Base-by-base conservation (phyloP, 2,113 vertebrate species). In the Brevimyrus niger region DNA sequence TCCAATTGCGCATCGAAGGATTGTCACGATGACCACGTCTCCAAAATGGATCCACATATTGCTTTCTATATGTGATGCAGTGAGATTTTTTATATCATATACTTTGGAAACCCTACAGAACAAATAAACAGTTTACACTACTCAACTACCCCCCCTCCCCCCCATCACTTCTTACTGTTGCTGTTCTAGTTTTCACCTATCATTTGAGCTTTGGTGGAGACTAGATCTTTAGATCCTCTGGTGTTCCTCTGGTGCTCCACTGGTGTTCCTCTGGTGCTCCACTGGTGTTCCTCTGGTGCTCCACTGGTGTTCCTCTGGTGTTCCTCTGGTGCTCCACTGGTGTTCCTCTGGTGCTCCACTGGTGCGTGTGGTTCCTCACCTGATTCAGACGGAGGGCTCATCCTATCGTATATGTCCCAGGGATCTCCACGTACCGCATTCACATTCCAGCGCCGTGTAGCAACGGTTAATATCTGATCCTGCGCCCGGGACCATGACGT, bases 351-450 rank as follows among this genome's bases (percentile, higher is more conserved):
- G n/a, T n/a, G n/a, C n/a, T n/a, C n/a, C n/a, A n/a, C n/a, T n/a
- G n/a, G n/a, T 47, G 46, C 9, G 4, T 50, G 17, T 50, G 44
- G 23, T 85, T 48, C 47, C 83, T 27, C 83, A 50, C 11, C 85
- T 87, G 48, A 50, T 55, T 53, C 50, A 47, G 85, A 87, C 19
- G 47, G 84, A 50, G 84, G 84, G 46, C 84, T 55, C 42, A 87
- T 53, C 48, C 44, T 65, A 1, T 88, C 83, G 88, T 90, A 87
- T 90, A 93, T 92, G 92, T 95, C 93, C 94, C 94, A 94, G 91
- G 89, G 90, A 73, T 84, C 89, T 69, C 47, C 50, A 88, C 90
- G 91, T 91, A 91, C 90, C 89, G 91, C 92, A 92, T 91, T 73
- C 89, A 91, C 89, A 91, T 91, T 31, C 21, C 44, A 55, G 90